Conservation (phyloP, 2,113 vertebrate species). For the Halcyon malimbica region DNA sequence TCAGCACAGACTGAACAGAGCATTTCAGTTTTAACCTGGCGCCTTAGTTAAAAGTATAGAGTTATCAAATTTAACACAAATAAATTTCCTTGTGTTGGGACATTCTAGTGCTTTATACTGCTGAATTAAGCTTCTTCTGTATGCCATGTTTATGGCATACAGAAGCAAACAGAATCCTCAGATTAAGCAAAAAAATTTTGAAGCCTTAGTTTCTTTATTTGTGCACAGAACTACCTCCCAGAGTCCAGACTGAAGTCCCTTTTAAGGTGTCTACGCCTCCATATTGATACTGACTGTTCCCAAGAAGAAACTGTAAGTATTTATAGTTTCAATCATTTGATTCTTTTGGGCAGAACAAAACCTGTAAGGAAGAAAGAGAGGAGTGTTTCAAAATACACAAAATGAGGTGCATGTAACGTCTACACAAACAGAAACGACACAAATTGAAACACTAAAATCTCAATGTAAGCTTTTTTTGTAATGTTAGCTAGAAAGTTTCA, state of each 20-base stretch:
- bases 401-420: background rate
- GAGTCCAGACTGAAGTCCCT: conserved; percentile 76
- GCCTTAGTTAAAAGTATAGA: conserved; percentile 25
- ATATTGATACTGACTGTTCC: conserved; percentile 55
- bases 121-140: background rate
- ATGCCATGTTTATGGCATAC: conserved; percentile 38
- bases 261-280: conserved; percentile 70
- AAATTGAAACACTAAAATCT: background rate
- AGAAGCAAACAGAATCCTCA: conserved; percentile 35
- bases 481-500: background rate
- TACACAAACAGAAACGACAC: background rate
- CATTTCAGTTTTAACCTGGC: conserved; percentile 34
- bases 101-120: background rate
- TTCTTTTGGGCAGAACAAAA: background rate
- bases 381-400: background rate
- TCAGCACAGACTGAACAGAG: background rate
- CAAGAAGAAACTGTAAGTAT: conserved; percentile 48
- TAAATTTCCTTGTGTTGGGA: background rate
- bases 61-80: background rate
- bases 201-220: conserved; percentile 60
- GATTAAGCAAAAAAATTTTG: background rate
- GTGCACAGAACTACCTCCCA: conserved; percentile 82
- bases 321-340: background rate
- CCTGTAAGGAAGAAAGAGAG: conserved; percentile 28
- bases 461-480: background rate